Percentiles rank a stretch among this genome's conserved stretches.
These are phyloP conservation scores for Taeniopygia guttata DNA, from an alignment of 2,797 vertebrate genomes.

Conservation along the genomic window DNA sequence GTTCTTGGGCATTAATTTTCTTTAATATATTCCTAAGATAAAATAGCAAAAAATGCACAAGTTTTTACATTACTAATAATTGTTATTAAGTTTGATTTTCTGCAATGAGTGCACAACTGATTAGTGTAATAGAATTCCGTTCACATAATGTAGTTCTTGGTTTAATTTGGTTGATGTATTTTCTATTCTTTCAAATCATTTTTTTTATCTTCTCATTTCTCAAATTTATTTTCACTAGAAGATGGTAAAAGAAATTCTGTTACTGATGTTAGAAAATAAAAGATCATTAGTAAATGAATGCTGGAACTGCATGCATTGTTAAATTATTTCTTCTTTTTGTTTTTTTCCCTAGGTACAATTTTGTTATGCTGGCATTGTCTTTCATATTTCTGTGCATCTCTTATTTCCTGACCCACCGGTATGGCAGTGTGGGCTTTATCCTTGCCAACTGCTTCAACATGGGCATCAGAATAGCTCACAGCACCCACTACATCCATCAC, in stretches of 20 bases:
- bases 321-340: not conserved
- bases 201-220: not conserved
- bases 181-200: not conserved
- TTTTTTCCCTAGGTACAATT: constrained; percentile 83
- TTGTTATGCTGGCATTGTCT: constrained; percentile 92
- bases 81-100: not conserved
- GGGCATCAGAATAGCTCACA: constrained; percentile 90
- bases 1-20: not conserved
- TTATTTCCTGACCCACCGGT: constrained; percentile 88
- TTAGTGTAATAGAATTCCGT: not conserved
- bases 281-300: not conserved
- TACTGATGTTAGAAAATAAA: not conserved
- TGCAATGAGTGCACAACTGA: not conserved
- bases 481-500: constrained; percentile 82
- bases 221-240: not conserved
- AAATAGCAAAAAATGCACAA: not conserved
- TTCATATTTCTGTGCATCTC: constrained; percentile 88
- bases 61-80: not conserved
- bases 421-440: constrained; percentile 90
- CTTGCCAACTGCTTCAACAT: constrained; percentile 98
- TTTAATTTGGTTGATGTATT: not conserved
- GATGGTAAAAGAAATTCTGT: not conserved
- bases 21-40: not conserved
- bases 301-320: not conserved
- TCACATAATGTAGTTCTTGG: not conserved